phyloP scores from a whole-genome alignment of 1,140 invertebrate species.

The Chrysopa pallens region DNA sequence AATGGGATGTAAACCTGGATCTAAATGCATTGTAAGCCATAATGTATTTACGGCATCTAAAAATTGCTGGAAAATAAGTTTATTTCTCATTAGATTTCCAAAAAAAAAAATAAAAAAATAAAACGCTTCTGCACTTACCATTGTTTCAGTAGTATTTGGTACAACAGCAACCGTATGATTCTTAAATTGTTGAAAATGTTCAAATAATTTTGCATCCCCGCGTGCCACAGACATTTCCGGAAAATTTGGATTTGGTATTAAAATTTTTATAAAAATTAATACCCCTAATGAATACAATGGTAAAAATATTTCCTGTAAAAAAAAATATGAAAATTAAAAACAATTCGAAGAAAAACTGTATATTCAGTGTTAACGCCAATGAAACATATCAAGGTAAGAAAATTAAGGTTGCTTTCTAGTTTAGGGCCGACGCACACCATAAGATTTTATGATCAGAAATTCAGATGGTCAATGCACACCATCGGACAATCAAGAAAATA shows the following conservation, averaged over 20 bases:
- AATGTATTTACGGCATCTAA: slow-evolving; percentile 39
- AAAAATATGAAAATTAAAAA: slow-evolving; percentile 3
- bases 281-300: slow-evolving; percentile 53
- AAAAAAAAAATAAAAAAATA: neutral
- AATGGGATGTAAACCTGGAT: slow-evolving; percentile 31
- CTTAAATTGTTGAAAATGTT: slow-evolving; percentile 36
- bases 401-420: neutral
- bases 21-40: slow-evolving; percentile 23
- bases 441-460: neutral
- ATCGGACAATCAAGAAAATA: neutral
- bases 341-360: too few species aligned
- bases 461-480: neutral
- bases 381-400: neutral
- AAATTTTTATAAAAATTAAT: slow-evolving; percentile 48
- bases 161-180: slow-evolving; percentile 48
- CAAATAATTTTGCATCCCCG: slow-evolving; percentile 35
- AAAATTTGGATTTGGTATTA: slow-evolving; percentile 56
- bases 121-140: slow-evolving; percentile 24
- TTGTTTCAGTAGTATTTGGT: slow-evolving; percentile 41
- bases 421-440: neutral
- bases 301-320: slow-evolving; percentile 48
- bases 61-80: slow-evolving; percentile 31
- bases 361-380: neutral
- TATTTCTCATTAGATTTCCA: neutral
- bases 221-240: slow-evolving; percentile 40